Conservation (phyloP, 2,113 vertebrate genomes). For the Astatotilapia flaviijosephi region DNA sequence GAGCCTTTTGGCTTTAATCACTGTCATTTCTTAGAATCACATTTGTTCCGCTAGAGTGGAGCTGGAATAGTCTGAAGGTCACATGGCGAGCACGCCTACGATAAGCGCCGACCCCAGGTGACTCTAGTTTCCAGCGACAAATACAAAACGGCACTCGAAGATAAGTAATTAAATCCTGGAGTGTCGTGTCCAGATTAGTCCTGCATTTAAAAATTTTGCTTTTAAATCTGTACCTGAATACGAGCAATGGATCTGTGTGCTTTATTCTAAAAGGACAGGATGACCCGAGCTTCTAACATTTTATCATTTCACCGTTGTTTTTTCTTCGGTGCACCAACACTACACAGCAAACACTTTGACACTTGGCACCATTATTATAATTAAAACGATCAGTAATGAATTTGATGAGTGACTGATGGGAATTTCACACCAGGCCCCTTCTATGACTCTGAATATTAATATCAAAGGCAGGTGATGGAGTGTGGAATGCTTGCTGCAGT, state of each 20-base stretch:
- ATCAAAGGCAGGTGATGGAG: not conserved
- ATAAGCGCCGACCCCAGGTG: not conserved
- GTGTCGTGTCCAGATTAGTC: not conserved
- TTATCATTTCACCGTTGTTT: not conserved
- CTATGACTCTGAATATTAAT: not conserved
- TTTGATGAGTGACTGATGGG: not conserved
- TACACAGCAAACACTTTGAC: not conserved
- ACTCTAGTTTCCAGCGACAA: not conserved
- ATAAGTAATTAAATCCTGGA: not conserved
- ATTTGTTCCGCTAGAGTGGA: not conserved
- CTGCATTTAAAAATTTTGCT: not conserved
- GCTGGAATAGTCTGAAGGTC: not conserved
- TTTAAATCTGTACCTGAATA: not conserved
- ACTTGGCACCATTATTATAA: not conserved
- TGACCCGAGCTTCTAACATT: not conserved
- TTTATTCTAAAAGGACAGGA: not conserved
- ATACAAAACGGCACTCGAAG: not conserved
- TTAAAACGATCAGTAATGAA: not conserved
- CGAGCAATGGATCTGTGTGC: not conserved
- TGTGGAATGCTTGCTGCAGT: not conserved
- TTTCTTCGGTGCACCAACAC: not conserved
- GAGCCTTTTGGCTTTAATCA: conserved; percentile 2
- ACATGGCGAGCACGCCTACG: not conserved
- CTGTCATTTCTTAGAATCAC: not conserved
- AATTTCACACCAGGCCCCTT: not conserved